Base-by-base conservation (phyloP, 2,113 vertebrate species). In the Tauraco erythrolophus region DNA sequence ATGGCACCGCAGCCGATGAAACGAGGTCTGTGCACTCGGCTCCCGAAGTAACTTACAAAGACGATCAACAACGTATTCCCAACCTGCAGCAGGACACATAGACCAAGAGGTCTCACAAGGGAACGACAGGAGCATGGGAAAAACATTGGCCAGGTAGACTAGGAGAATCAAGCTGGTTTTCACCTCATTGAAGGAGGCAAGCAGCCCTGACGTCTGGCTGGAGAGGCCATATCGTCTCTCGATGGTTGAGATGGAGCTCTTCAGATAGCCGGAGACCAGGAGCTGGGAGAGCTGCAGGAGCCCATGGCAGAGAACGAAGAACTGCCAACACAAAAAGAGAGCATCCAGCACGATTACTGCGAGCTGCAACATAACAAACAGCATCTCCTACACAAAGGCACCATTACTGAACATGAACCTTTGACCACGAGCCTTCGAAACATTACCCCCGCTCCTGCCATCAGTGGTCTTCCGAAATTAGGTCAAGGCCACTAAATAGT, bases 151-250 rank as follows among this genome's bases (percentile, higher is more conserved):
- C 41, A 9, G 37, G 70, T 4, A 15, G 84, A 16, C 31, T 2
- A 45, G 16, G 39, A 9, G 65, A 0, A 45, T 4, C 21, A n/a
- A 23, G 25, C 39, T 30, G 31, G 15, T 14, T 4, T 11, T 83
- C 97, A 99, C 99, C 99, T 99, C 99, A 2, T 99, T 99, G 97
- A 99, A 99, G 79, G 99, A 96, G 0, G 98, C 98, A 3, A 99
- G 97, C 17, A 99, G 75, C 13, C 99, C 99, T 0, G 99, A 99
- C 4, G 98, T 99, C 97, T 99, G 98, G 95, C 99, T 99, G 96
- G 99, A 98, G 35, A 99, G 97, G 33, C 99, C 99, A 2, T 99
- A 99, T 39, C 99, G 98, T 69, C 96, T 98, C 98, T 99, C 99
- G 4, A 99, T 99, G 33, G 99, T 99, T 41, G 99, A 99, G 94